These are phyloP conservation scores for Acipenser oxyrinchus DNA, from an alignment of 2,797 vertebrate genomes.

Conservation along the genomic window DNA sequence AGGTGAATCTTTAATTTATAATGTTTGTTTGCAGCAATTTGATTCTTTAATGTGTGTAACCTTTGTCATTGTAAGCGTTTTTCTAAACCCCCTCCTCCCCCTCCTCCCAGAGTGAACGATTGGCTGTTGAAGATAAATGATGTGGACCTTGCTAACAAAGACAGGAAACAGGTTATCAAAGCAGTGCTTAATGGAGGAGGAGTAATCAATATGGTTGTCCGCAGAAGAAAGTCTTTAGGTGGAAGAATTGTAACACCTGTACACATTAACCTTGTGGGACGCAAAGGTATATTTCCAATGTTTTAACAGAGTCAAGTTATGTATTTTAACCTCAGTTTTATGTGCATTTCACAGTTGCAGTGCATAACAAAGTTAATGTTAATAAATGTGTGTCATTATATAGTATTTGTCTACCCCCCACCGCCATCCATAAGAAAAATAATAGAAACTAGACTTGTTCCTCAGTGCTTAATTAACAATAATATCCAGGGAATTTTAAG, in stretches of 20 bases:
- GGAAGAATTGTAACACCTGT: conserved; percentile 79
- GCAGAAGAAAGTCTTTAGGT: conserved; percentile 84
- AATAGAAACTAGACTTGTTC: too few relatives aligned
- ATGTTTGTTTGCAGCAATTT: not conserved
- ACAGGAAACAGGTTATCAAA: conserved; percentile 90
- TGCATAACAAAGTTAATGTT: too few relatives aligned
- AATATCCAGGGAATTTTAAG: too few relatives aligned
- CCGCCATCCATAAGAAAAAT: too few relatives aligned
- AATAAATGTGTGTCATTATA: too few relatives aligned
- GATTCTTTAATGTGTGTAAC: not conserved
- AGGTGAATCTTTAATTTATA: conserved; percentile 54
- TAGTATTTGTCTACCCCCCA: too few relatives aligned
- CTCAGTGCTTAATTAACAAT: too few relatives aligned
- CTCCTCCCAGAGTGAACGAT: conserved; percentile 78
- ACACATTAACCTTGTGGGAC: conserved; percentile 78
- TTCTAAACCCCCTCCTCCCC: not conserved
- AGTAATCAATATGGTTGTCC: conserved; percentile 90
- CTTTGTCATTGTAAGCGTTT: not conserved
- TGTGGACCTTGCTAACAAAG: conserved; percentile 91
- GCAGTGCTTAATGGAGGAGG: conserved; percentile 82
- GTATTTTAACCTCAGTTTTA: not conserved
- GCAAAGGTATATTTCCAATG: conserved; percentile 68
- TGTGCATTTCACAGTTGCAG: too few relatives aligned
- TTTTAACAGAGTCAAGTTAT: not conserved
- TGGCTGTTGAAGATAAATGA: conserved; percentile 95